Evolutionary conservation across 2,797 vertebrate genomes (phyloP).

Genomic region (Coregonus sp.): DNA sequence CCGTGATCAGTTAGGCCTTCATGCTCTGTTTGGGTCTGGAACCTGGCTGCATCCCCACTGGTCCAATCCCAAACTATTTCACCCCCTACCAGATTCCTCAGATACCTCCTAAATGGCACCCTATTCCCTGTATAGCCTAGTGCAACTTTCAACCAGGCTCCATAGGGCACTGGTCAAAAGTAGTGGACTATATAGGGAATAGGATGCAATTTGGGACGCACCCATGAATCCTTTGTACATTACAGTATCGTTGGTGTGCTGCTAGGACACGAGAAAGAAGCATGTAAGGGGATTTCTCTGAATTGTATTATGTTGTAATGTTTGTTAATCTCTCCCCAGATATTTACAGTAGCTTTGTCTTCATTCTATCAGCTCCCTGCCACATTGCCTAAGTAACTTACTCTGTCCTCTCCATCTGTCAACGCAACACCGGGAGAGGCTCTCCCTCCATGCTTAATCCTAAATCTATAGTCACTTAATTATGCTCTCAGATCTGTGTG

Average conservation of each 20-base stretch:
- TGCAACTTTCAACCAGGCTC: too few species aligned
- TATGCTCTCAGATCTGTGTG: conserved; percentile 50
- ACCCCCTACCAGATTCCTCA: too few species aligned
- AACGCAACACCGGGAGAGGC: neutral
- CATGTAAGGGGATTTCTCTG: neutral
- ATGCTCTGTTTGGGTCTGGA: neutral
- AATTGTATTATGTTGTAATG: conserved; percentile 6
- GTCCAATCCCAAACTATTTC: too few species aligned
- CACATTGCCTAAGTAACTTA: conserved; percentile 25
- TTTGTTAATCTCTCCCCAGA: neutral
- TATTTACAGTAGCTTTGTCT: conserved; percentile 4
- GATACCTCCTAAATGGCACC: too few species aligned
- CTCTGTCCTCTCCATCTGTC: conserved; percentile 45
- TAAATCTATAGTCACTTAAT: conserved; percentile 36
- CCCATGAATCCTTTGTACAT: neutral
- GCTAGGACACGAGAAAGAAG: neutral
- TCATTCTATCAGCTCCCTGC: conserved; percentile 25
- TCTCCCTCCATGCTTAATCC: conserved; percentile 35
- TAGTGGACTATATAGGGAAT: neutral
- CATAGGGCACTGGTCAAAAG: neutral
- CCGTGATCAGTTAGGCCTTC: too few species aligned
- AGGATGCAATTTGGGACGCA: neutral
- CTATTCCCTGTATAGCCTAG: too few species aligned
- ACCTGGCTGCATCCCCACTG: neutral
- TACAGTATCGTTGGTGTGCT: neutral